Conservation (phyloP, 2,888 invertebrate genomes). For the Dasysyrphus tricinctus region DNA sequence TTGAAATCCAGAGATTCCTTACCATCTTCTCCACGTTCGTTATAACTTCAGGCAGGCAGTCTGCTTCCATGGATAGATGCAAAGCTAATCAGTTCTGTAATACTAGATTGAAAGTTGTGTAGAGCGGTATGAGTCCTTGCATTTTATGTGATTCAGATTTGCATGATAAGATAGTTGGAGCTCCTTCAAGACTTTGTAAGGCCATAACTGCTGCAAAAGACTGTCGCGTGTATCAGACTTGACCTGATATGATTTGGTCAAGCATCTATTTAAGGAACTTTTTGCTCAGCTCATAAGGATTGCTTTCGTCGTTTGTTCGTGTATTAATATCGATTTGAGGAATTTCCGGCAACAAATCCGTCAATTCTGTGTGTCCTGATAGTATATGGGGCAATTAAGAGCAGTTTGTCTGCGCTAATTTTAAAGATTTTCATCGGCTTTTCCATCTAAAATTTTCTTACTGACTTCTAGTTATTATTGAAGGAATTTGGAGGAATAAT, state of each 20-base stretch:
- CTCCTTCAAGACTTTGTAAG: slow-evolving; percentile 86
- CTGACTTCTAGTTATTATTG: slow-evolving; percentile 88
- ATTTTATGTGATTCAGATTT: slow-evolving; percentile 90
- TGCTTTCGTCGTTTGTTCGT: slow-evolving; percentile 86
- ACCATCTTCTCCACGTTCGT: slow-evolving; percentile 83
- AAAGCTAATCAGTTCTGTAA: slow-evolving; percentile 88
- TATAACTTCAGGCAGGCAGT: slow-evolving; percentile 88
- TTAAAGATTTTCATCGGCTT: slow-evolving; percentile 92
- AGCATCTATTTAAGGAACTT: slow-evolving; percentile 89
- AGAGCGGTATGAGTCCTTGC: slow-evolving; percentile 90
- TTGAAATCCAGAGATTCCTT: slow-evolving; percentile 87
- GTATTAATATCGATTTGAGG: slow-evolving; percentile 89
- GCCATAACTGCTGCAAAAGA: slow-evolving; percentile 90
- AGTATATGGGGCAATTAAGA: slow-evolving; percentile 92
- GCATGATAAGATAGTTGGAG: slow-evolving; percentile 89
- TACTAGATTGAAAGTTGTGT: slow-evolving; percentile 90
- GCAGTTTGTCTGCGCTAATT: slow-evolving; percentile 93
- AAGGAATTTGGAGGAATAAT: slow-evolving; percentile 85
- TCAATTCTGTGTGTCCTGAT: slow-evolving; percentile 89
- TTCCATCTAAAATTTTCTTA: slow-evolving; percentile 88
- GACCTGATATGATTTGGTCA: slow-evolving; percentile 89
- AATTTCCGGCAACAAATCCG: slow-evolving; percentile 89
- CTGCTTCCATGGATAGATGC: slow-evolving; percentile 91
- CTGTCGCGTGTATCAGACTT: slow-evolving; percentile 89
- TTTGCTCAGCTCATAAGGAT: slow-evolving; percentile 85